Conservation (phyloP, 2,888 invertebrate genomes). For the Pelosia muscerda region DNA sequence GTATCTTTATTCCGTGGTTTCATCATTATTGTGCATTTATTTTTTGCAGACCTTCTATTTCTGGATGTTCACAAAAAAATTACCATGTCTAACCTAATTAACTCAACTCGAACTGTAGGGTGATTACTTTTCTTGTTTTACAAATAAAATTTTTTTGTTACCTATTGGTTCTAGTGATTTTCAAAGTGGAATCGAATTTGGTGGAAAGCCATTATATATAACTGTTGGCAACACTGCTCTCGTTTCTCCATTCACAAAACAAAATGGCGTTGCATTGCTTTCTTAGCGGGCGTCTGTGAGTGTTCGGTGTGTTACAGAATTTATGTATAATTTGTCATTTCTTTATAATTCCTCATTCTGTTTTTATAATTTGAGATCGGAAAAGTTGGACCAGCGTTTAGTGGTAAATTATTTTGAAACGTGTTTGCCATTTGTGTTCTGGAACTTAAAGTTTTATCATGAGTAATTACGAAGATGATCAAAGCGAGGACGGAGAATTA, state of each 20-base stretch:
- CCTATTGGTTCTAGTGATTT: no score
- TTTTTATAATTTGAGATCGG: conserved; percentile 13
- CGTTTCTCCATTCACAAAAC: conserved; percentile 28
- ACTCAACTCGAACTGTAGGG: no score
- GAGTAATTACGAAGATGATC: conserved; percentile 89
- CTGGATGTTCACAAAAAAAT: no score
- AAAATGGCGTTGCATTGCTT: conserved; percentile 59
- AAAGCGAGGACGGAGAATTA: conserved; percentile 95
- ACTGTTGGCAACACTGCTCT: neutral
- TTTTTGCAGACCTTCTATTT: no score
- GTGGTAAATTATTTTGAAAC: conserved; percentile 22
- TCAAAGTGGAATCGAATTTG: no score
- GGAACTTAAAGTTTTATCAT: conserved; percentile 57
- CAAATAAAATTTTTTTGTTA: no score
- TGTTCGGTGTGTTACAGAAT: conserved; percentile 28
- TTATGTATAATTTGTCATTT: conserved; percentile 26
- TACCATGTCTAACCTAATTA: no score
- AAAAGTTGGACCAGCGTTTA: conserved; percentile 10
- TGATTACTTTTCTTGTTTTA: no score
- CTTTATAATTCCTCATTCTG: conserved; percentile 22
- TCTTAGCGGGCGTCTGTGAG: conserved; percentile 35
- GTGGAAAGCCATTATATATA: no score
- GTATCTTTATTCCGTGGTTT: no score
- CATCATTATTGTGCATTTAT: no score
- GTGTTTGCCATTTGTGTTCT: conserved; percentile 17